These are phyloP conservation scores for Leptopilina syphax DNA, from an alignment of 2,888 invertebrate species.

Conservation along the genomic window DNA sequence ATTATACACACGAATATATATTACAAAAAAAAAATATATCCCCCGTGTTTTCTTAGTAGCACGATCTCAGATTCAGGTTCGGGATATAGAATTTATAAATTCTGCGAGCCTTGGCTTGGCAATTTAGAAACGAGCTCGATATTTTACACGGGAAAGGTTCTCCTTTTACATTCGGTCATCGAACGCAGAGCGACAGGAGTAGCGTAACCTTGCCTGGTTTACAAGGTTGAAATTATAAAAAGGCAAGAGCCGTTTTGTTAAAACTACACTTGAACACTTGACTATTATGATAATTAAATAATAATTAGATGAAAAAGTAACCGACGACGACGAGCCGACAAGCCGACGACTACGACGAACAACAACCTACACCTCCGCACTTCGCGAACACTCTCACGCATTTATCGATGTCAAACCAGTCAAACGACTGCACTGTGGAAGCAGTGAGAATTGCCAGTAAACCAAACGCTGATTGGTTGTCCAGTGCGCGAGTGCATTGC, in stretches of 20 bases:
- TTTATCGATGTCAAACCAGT: conserved; percentile 83
- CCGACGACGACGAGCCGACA: conserved; percentile 60
- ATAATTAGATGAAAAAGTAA: conserved; percentile 50
- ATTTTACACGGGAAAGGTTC: conserved; percentile 19
- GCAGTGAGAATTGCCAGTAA: conserved; percentile 67
- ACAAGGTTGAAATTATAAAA: conserved; percentile 25
- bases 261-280: conserved; percentile 3
- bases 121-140: conserved; percentile 19
- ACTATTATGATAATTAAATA: background rate
- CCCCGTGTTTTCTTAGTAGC: conserved; percentile 15
- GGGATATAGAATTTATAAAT: background rate
- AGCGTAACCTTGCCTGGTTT: conserved; percentile 37
- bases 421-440: conserved; percentile 77
- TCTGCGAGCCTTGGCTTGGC: background rate
- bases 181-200: conserved; percentile 37
- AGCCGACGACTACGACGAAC: conserved; percentile 76
- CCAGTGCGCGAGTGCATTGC: conserved; percentile 77
- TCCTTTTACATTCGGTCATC: conserved; percentile 9
- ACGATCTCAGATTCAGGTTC: background rate
- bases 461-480: conserved; percentile 78
- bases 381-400: conserved; percentile 82
- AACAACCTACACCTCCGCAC: conserved; percentile 80
- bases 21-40: too few relatives aligned
- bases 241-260: background rate
- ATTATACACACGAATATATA: conserved; percentile 15